Percentiles rank a stretch among this genome's conserved stretches.
These are phyloP conservation scores for Pollenia amentaria DNA, from an alignment of 2,888 invertebrate genomes.

Conservation along the genomic window DNA sequence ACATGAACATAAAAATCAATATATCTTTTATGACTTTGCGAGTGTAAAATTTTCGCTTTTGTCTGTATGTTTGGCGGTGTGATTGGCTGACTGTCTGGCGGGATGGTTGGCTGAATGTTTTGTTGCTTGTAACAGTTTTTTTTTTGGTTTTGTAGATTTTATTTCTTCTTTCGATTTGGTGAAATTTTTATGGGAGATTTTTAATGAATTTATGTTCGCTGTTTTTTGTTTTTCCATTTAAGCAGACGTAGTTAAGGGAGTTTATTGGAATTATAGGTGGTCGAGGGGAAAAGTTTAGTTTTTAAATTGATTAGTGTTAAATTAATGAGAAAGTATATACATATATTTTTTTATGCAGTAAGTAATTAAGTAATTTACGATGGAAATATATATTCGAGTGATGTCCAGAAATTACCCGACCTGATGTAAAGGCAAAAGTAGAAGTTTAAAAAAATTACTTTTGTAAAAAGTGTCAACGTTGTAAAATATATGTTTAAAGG, in stretches of 20 bases:
- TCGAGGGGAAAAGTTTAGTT: slow-evolving; percentile 21
- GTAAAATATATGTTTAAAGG: too few relatives aligned
- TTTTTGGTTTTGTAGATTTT: slow-evolving; percentile 37
- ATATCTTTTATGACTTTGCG: slow-evolving; percentile 65
- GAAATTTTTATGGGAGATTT: slow-evolving; percentile 72
- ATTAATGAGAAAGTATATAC: slow-evolving; percentile 61
- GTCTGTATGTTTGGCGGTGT: background rate
- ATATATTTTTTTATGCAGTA: slow-evolving; percentile 18
- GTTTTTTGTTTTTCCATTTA: slow-evolving; percentile 24
- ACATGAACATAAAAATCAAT: slow-evolving; percentile 71
- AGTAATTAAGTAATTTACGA: slow-evolving; percentile 57
- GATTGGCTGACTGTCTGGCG: background rate
- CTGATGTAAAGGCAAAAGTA: too few relatives aligned
- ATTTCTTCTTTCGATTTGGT: slow-evolving; percentile 43
- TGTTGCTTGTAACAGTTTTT: background rate
- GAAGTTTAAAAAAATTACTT: too few relatives aligned
- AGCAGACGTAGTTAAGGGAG: background rate
- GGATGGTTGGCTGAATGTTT: slow-evolving; percentile 12
- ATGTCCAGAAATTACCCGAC: background rate
- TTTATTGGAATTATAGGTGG: background rate
- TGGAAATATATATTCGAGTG: background rate
- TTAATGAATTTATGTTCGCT: slow-evolving; percentile 71
- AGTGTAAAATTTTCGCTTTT: slow-evolving; percentile 68
- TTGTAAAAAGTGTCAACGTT: too few relatives aligned
- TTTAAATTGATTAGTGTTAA: slow-evolving; percentile 71